These are phyloP conservation scores for Mythimna lalbum DNA, from an alignment of 2,888 invertebrate species.

Conservation along the genomic window DNA sequence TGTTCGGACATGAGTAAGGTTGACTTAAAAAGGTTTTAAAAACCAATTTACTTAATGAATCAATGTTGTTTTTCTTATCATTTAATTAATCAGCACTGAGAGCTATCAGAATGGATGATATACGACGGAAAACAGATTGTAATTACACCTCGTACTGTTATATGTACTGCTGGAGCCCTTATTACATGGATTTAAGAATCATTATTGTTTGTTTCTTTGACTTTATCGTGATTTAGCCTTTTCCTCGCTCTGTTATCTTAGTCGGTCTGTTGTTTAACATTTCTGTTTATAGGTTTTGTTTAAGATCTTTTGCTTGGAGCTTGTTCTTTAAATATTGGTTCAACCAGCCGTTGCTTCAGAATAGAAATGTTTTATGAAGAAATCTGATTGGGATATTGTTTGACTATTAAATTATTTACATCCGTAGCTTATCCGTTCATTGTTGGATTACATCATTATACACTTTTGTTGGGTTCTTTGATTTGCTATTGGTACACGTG, in stretches of 20 bases:
- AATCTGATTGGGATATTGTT: conserved; percentile 58
- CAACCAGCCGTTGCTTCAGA: conserved; percentile 46
- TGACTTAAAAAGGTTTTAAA: conserved; percentile 67
- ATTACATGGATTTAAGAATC: conserved; percentile 30
- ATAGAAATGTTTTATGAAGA: conserved; percentile 59
- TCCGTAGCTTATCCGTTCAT: conserved; percentile 44
- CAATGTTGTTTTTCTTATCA: conserved; percentile 76
- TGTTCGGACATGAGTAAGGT: conserved; percentile 64
- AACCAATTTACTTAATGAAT: conserved; percentile 76
- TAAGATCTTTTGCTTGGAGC: conserved; percentile 70
- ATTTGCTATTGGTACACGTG: neutral
- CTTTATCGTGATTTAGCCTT: conserved; percentile 75
- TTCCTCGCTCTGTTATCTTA: conserved; percentile 72
- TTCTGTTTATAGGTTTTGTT: conserved; percentile 77
- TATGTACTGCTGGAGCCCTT: conserved; percentile 18
- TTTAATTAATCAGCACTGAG: conserved; percentile 83
- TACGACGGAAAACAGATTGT: conserved; percentile 77
- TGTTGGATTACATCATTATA: conserved; percentile 44
- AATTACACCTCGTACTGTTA: conserved; percentile 70
- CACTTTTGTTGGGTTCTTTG: conserved; percentile 35
- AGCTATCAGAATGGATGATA: conserved; percentile 75
- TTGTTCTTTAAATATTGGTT: conserved; percentile 64
- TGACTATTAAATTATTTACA: conserved; percentile 57
- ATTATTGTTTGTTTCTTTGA: conserved; percentile 41
- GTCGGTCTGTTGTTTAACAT: conserved; percentile 71